Evolutionary conservation across 2,888 invertebrate genomes (phyloP).

Genomic region (Acanthosepion pharaonis): DNA sequence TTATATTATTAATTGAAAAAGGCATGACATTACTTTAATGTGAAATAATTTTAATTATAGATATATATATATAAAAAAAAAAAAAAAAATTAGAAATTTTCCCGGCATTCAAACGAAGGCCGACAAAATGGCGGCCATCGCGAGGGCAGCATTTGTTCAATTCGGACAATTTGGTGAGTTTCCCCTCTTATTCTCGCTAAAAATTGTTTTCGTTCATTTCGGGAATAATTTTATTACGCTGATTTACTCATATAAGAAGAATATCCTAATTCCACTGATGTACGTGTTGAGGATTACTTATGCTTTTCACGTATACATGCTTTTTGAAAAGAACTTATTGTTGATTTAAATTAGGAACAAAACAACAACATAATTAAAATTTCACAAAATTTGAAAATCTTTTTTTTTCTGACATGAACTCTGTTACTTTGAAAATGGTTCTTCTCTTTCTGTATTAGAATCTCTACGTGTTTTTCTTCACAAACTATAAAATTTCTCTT

Average conservation of each 20-base stretch:
- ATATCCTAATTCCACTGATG: not conserved
- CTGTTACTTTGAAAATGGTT: not conserved
- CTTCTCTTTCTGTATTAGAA: not conserved
- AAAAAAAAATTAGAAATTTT: not conserved
- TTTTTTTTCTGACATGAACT: not conserved
- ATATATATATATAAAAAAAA: not conserved
- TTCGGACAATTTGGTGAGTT: conserved; percentile 23
- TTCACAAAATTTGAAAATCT: not conserved
- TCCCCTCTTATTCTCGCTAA: not conserved
- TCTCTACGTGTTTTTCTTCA: not conserved
- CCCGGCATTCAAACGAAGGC: not conserved
- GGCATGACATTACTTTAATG: no score
- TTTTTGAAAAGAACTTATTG: no score
- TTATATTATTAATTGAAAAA: not conserved
- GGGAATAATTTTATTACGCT: not conserved
- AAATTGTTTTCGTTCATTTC: not conserved
- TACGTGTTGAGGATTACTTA: not conserved
- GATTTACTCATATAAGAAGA: not conserved
- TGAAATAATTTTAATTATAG: not conserved
- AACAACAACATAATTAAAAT: not conserved
- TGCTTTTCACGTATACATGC: not conserved
- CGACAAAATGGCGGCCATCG: conserved; percentile 42
- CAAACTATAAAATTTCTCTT: not conserved
- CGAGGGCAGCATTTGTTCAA: conserved; percentile 34
- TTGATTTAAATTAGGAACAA: no score